These are phyloP conservation scores for Chloroclystis v-ata DNA, from an alignment of 2,888 invertebrate genomes.

Conservation along the genomic window DNA sequence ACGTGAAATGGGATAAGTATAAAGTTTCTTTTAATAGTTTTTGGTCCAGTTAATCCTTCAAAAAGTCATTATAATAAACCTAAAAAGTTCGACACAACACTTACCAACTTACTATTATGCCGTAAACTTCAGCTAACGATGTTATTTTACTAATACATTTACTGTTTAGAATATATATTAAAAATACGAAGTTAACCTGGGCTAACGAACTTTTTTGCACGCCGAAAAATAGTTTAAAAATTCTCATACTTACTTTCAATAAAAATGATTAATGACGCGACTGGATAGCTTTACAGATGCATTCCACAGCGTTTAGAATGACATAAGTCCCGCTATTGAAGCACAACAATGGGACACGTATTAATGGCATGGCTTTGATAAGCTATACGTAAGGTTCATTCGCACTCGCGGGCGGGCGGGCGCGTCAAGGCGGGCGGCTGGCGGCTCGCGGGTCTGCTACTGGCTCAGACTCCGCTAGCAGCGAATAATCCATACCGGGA, in stretches of 20 bases:
- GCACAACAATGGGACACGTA: constrained; percentile 48
- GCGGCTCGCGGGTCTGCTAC: constrained; percentile 67
- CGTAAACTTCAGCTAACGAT: no score
- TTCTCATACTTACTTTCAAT: constrained; percentile 42
- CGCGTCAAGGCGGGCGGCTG: constrained; percentile 45
- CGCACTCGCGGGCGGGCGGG: constrained; percentile 39
- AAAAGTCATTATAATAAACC: no score
- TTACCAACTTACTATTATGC: no score
- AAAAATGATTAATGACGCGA: constrained; percentile 44
- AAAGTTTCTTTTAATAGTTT: no score
- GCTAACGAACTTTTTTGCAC: no score
- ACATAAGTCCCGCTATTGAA: constrained; percentile 56
- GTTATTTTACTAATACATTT: no score
- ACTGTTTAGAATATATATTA: no score
- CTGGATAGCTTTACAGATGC: constrained; percentile 59
- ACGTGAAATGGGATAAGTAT: no score
- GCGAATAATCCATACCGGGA: constrained; percentile 75
- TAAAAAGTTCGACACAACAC: no score
- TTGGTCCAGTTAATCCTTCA: no score
- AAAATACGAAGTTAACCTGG: no score
- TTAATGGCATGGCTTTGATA: constrained; percentile 58
- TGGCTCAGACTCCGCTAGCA: constrained; percentile 58
- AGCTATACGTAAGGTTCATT: constrained; percentile 45
- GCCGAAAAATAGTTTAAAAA: not conserved
- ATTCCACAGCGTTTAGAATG: constrained; percentile 54